A percentile compares a stretch with the other conserved stretches of the same genome.
phyloP scores from a whole-genome alignment of 2,113 vertebrate species.

The Oreochromis spilurus region DNA sequence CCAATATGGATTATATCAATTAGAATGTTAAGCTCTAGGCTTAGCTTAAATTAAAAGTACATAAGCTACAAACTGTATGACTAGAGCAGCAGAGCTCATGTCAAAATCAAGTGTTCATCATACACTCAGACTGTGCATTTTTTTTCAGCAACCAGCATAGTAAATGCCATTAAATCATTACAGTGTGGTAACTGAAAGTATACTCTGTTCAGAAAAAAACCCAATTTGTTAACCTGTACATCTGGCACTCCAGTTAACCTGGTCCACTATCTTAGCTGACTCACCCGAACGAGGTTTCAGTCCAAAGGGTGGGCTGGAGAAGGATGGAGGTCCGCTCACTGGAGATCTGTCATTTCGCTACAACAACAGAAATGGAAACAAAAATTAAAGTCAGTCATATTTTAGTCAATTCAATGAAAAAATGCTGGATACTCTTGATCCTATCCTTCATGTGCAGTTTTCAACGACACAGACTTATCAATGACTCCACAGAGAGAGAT shows the following conservation, averaged over 20 bases:
- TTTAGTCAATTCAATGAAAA: neutral
- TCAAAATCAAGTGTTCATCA: neutral
- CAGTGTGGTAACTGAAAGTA: neutral
- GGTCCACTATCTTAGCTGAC: neutral
- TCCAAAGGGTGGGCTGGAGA: constrained; percentile 79
- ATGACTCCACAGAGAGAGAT: neutral
- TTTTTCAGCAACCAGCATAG: neutral
- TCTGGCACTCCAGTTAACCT: neutral
- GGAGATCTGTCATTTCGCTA: constrained; percentile 77
- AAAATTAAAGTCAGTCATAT: neutral
- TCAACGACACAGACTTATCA: neutral
- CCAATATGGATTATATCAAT: neutral
- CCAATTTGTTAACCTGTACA: neutral
- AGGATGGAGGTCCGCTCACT: constrained; percentile 59
- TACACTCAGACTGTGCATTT: neutral
- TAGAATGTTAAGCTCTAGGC: neutral
- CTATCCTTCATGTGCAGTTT: neutral
- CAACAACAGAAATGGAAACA: neutral
- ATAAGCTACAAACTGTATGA: neutral
- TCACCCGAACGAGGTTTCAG: constrained; percentile 94
- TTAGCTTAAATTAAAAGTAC: neutral
- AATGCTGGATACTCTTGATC: neutral
- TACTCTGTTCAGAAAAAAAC: fast-evolving
- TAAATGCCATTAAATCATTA: neutral
- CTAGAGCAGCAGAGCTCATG: neutral